These are phyloP conservation scores for Spea hammondii DNA, from an alignment of 2,797 vertebrate genomes.

Conservation along the genomic window DNA sequence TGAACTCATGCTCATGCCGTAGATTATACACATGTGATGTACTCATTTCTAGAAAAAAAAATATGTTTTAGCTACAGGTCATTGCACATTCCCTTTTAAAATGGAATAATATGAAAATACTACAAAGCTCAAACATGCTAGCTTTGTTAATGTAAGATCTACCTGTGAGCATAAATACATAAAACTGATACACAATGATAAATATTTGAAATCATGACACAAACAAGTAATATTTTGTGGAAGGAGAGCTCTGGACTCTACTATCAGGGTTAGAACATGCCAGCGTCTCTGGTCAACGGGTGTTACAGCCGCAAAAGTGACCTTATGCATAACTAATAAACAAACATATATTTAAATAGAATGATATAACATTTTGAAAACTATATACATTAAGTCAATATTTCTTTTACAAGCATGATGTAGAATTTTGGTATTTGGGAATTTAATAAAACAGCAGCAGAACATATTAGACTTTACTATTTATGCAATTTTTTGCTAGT, in stretches of 20 bases:
- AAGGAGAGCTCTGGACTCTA: slow-evolving; percentile 24
- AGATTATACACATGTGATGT: too few species aligned
- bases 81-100: too few species aligned
- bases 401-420: slow-evolving; percentile 19
- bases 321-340: slow-evolving; percentile 35
- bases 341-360: slow-evolving; percentile 26
- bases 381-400: slow-evolving; percentile 32
- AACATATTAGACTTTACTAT: slow-evolving; percentile 10
- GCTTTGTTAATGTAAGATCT: too few species aligned
- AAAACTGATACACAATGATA: slow-evolving; percentile 6
- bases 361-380: slow-evolving; percentile 26
- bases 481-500: slow-evolving; percentile 7
- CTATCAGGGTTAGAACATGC: slow-evolving; percentile 22
- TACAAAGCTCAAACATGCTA: too few species aligned
- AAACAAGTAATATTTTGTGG: slow-evolving; percentile 23
- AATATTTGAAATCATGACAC: slow-evolving; percentile 21
- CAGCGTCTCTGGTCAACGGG: not conserved
- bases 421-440: slow-evolving; percentile 32
- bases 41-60: too few species aligned
- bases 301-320: slow-evolving; percentile 19
- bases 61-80: too few species aligned
- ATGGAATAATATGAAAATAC: too few species aligned
- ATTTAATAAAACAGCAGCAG: slow-evolving; percentile 41
- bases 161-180: too few species aligned
- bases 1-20: too few species aligned